Percentiles rank a stretch among this genome's conserved stretches.
These are phyloP conservation scores for Panagrolaimus sp. DNA, from an alignment of 1,140 invertebrate genomes.

Conservation along the genomic window DNA sequence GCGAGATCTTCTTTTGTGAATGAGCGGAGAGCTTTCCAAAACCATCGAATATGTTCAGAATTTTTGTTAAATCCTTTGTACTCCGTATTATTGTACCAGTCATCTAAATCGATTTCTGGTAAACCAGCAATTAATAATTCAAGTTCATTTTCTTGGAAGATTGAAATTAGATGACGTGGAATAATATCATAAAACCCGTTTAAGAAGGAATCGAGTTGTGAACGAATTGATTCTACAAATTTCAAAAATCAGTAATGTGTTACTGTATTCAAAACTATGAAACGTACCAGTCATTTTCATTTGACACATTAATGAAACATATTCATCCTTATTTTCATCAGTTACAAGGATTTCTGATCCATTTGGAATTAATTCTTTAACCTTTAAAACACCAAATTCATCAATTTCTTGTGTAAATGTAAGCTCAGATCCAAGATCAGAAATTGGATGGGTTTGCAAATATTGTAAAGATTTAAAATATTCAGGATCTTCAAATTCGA, in stretches of 20 bases:
- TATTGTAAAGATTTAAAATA: slow-evolving; percentile 86
- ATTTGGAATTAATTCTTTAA: slow-evolving; percentile 76
- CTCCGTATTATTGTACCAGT: slow-evolving; percentile 81
- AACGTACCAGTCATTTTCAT: slow-evolving; percentile 84
- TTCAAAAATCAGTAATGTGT: not conserved
- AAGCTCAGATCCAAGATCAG: slow-evolving; percentile 78
- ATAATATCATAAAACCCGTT: slow-evolving; percentile 92
- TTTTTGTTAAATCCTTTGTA: slow-evolving; percentile 85
- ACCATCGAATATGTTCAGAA: slow-evolving; percentile 89
- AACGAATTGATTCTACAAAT: slow-evolving; percentile 45
- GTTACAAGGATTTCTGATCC: slow-evolving; percentile 77
- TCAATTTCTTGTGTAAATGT: slow-evolving; percentile 85
- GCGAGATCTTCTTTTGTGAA: slow-evolving; percentile 87
- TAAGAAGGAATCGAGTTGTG: slow-evolving; percentile 64
- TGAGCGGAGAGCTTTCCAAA: slow-evolving; percentile 82
- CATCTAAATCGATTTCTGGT: slow-evolving; percentile 87
- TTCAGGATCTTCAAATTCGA: slow-evolving; percentile 88
- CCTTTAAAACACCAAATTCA: slow-evolving; percentile 85
- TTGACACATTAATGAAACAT: slow-evolving; percentile 83
- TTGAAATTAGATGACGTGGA: slow-evolving; percentile 83
- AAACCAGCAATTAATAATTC: slow-evolving; percentile 78
- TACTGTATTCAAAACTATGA: not conserved
- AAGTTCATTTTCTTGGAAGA: slow-evolving; percentile 90
- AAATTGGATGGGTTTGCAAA: slow-evolving; percentile 77
- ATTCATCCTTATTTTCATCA: slow-evolving; percentile 86